Conservation (phyloP, 2,888 invertebrate genomes). For the Drosophila monieri region DNA sequence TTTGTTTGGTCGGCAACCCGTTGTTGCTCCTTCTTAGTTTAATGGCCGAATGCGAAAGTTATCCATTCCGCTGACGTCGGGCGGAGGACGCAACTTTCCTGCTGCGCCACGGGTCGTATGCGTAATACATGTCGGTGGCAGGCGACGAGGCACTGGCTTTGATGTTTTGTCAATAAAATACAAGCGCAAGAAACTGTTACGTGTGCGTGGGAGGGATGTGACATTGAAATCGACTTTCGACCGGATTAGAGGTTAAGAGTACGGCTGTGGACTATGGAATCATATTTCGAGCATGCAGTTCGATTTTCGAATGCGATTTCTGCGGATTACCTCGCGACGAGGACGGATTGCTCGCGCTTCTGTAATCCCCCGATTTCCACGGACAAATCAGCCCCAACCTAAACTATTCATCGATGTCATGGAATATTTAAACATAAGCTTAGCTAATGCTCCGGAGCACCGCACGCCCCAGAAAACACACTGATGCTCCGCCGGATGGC, state of each 20-base stretch:
- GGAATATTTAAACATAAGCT: slow-evolving; percentile 28
- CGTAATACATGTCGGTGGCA: slow-evolving; percentile 36
- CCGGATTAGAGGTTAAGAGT: background rate
- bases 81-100: background rate
- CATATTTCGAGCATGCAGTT: slow-evolving; percentile 16
- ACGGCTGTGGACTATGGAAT: slow-evolving; percentile 10
- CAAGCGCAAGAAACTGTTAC: slow-evolving; percentile 28
- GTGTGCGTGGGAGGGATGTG: slow-evolving; percentile 20
- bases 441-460: slow-evolving; percentile 19
- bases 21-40: slow-evolving; percentile 24
- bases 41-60: slow-evolving; percentile 30
- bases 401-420: slow-evolving; percentile 32
- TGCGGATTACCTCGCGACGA: slow-evolving; percentile 4
- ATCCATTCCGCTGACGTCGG: background rate
- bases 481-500: background rate
- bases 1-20: slow-evolving; percentile 28
- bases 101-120: slow-evolving; percentile 21
- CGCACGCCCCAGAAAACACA: background rate
- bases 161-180: slow-evolving; percentile 48
- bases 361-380: slow-evolving; percentile 2
- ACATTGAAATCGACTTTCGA: background rate
- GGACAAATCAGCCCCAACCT: background rate
- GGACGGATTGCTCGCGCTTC: background rate
- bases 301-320: slow-evolving; percentile 20
- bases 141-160: slow-evolving; percentile 9